Percentiles rank a stretch among this genome's conserved stretches.
These are phyloP conservation scores for Sinonovacula constricta DNA, from an alignment of 1,140 invertebrate species.

Conservation along the genomic window DNA sequence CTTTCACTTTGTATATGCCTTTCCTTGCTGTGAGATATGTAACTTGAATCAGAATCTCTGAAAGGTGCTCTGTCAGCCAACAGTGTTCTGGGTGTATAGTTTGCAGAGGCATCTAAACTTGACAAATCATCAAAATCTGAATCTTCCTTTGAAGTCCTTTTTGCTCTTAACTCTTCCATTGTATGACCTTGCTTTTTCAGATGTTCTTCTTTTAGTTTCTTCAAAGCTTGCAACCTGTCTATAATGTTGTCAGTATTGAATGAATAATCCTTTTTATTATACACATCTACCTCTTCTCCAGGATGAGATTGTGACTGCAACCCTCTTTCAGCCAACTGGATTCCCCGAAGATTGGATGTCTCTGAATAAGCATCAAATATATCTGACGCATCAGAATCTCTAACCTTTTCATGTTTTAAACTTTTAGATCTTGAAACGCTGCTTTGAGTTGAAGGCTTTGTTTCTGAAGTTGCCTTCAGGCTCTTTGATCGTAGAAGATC, in stretches of 20 bases:
- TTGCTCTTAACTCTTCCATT: not conserved
- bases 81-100: not conserved
- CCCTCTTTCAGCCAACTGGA: constrained; percentile 35
- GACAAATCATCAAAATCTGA: constrained; percentile 3
- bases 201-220: constrained; percentile 29
- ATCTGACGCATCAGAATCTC: constrained; percentile 5
- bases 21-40: no score
- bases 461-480: constrained; percentile 49
- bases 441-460: constrained; percentile 30
- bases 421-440: constrained; percentile 58
- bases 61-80: constrained; percentile 24
- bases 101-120: constrained; percentile 1
- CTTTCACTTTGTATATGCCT: no score
- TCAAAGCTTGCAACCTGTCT: constrained; percentile 42
- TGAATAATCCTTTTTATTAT: constrained; percentile 28
- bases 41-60: no score
- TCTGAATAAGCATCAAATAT: not conserved
- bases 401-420: constrained; percentile 45
- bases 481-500: constrained; percentile 54
- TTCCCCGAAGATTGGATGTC: constrained; percentile 3
- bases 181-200: not conserved
- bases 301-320: constrained; percentile 2
- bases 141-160: constrained; percentile 9
- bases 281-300: not conserved
- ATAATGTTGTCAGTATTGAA: constrained; percentile 38